Base-by-base conservation (phyloP, 2,888 invertebrate genomes). In the Aphodius granarius region DNA sequence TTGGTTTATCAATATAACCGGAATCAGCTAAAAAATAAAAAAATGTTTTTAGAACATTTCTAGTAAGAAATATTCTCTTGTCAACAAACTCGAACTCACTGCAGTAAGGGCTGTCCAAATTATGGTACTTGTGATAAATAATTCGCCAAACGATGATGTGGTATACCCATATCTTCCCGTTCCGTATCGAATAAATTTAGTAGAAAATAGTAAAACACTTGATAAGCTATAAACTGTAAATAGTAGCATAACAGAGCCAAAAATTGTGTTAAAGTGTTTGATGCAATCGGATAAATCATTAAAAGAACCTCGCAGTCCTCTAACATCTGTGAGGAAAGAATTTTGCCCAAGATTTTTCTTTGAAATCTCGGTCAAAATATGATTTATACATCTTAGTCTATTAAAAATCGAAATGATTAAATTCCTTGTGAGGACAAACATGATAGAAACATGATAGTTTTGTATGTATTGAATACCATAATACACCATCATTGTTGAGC, bases 11-110 rank as follows among this genome's bases (percentile, higher is more conserved):
- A 73, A 63, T 15, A 70, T 15, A 16, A 66, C 63, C 16, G 68
- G 68, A 68, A 73, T 70, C 63, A 73, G 22, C 73, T 73, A 73
- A 73, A 66, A 63, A 73, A 13, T 22, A 64, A 21, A 72, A 18
- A 17, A 15, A 19, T 0, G 1, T 68, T 5, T 68, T 19, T 17
- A 9, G 0, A 19, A 5, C 17, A n/a, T 17, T 72, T 72, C 19
- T n/a, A 63, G n/a, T 63, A n/a, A 19, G 2, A 15, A 5, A 43
- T 43, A 9, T 43, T n/a, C n/a, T n/a, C n/a, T n/a, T n/a, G n/a
- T n/a, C 62, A 16, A 66, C 1, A n/a, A 66, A 20, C n/a, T 66
- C 66, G 18, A 68, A 6, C n/a, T 19, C 22, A n/a, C 68, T 18
- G 68, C 17, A 68, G 22, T 22, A 15, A n/a, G n/a, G 19, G 68